Conservation (phyloP, 2,888 invertebrate species). For the Dysmachus trigonus region DNA sequence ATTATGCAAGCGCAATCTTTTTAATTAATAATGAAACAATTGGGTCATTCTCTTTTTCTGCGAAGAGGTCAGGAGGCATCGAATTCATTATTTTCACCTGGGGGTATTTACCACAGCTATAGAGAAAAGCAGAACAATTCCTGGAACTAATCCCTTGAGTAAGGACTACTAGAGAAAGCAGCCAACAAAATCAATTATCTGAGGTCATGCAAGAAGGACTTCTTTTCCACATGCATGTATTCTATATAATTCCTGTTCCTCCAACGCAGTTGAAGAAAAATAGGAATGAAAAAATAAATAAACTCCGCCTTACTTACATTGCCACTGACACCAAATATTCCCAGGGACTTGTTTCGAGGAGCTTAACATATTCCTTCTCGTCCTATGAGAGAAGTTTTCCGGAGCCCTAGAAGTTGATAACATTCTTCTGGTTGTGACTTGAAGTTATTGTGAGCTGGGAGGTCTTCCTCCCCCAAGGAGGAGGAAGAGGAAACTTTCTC, state of each 20-base stretch:
- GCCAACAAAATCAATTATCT: background rate
- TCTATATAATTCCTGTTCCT: background rate
- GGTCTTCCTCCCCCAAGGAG: background rate
- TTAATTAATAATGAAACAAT: background rate
- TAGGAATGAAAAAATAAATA: background rate
- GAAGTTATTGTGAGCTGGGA: background rate
- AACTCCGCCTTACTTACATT: background rate
- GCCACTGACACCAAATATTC: slow-evolving; percentile 6
- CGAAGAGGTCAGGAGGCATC: background rate
- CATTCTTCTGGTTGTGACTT: slow-evolving; percentile 15
- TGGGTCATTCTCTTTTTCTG: background rate
- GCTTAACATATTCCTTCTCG: background rate
- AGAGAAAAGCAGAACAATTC: background rate
- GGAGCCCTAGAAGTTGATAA: background rate
- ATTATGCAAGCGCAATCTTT: background rate
- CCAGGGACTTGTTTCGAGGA: background rate
- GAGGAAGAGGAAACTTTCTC: background rate
- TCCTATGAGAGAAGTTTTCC: background rate
- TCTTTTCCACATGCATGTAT: background rate
- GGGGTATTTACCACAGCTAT: background rate
- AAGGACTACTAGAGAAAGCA: background rate
- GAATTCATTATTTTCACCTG: background rate
- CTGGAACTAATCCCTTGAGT: background rate
- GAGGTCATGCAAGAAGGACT: background rate
- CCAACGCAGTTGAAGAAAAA: background rate